These are phyloP conservation scores for Pelecanoides urinatrix DNA, from an alignment of 2,113 vertebrate species.

Conservation along the genomic window DNA sequence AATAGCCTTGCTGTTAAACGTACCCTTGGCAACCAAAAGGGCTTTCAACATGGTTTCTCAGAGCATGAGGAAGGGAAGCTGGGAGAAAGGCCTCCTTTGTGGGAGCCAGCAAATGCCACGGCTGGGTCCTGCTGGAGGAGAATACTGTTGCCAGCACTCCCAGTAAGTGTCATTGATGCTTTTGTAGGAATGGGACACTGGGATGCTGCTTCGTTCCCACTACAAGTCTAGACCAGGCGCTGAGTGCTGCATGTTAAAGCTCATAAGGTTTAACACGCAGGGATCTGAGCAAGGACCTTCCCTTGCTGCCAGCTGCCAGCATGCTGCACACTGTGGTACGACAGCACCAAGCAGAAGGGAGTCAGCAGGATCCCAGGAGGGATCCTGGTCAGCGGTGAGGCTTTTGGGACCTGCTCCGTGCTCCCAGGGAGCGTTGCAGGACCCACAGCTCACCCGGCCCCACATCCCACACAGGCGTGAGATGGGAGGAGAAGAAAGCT, in stretches of 20 bases:
- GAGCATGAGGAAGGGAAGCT: neutral
- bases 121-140: neutral
- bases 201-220: neutral
- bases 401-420: neutral
- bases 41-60: neutral
- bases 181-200: neutral
- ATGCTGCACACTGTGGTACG: fast-evolving
- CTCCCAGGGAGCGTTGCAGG: neutral
- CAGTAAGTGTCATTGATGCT: neutral
- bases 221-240: neutral
- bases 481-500: neutral
- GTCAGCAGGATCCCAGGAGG: neutral
- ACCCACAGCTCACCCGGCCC: neutral
- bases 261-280: neutral
- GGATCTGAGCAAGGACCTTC: neutral
- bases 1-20: neutral
- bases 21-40: constrained; percentile 56
- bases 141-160: neutral
- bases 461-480: fast-evolving
- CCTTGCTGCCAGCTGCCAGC: neutral
- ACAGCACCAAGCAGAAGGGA: neutral
- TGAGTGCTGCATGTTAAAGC: neutral
- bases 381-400: neutral
- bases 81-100: constrained; percentile 44
- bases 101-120: neutral